phyloP scores from a whole-genome alignment of 2,888 invertebrate species.

The Tyria jacobaeae region DNA sequence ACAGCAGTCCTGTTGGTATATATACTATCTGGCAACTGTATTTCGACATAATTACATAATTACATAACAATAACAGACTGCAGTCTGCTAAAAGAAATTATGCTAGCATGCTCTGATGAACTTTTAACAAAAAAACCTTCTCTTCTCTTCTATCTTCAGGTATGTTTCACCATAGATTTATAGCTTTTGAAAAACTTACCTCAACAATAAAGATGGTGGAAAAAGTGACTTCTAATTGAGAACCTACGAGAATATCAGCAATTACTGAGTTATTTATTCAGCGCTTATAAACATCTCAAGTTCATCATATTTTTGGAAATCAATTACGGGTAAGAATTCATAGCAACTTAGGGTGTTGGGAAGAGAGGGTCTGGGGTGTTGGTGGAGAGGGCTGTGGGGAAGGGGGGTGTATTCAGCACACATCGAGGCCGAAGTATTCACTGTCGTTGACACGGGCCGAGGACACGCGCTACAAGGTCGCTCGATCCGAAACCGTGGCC shows the following conservation, averaged over 20 bases:
- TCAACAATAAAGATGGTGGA: no score
- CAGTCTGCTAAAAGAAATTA: not conserved
- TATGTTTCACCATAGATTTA: not conserved
- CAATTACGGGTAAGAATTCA: constrained; percentile 42
- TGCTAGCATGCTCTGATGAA: not conserved
- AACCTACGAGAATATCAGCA: not conserved
- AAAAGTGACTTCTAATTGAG: not conserved
- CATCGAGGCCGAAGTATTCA: constrained; percentile 65
- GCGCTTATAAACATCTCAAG: constrained; percentile 25
- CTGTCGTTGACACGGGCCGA: constrained; percentile 82
- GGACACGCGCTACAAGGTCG: constrained; percentile 79
- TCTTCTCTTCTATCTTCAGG: not conserved
- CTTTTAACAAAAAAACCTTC: not conserved
- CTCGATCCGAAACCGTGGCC: constrained; percentile 62
- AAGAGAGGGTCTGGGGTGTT: constrained; percentile 36
- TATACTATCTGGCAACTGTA: not conserved
- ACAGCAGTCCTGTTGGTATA: no score
- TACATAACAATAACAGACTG: no score
- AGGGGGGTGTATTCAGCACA: constrained; percentile 57
- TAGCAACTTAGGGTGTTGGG: constrained; percentile 41
- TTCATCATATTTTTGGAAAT: constrained; percentile 69
- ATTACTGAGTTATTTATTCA: not conserved
- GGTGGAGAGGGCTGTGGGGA: constrained; percentile 27
- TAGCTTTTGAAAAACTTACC: no score
- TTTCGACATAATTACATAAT: not conserved